phyloP scores from a whole-genome alignment of 2,888 invertebrate genomes.

The Melanargia galathea region DNA sequence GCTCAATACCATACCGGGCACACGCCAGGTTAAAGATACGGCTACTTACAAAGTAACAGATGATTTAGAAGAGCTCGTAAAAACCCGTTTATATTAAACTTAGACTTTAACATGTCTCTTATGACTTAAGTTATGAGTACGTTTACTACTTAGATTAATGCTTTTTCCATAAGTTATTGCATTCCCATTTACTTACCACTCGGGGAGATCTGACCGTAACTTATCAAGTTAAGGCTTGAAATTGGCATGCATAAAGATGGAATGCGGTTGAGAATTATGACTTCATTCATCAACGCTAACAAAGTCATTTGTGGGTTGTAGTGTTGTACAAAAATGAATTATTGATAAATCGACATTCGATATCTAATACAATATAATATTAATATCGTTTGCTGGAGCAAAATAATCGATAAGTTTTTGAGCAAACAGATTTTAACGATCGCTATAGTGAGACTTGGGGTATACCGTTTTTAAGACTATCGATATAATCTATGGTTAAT shows the following conservation, averaged over 20 bases:
- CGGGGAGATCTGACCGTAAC: slow-evolving; percentile 30
- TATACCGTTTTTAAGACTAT: too few relatives aligned
- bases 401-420: background rate
- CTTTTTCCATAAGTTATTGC: slow-evolving; percentile 7
- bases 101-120: background rate
- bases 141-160: slow-evolving; percentile 10
- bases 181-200: slow-evolving; percentile 18
- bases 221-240: slow-evolving; percentile 32
- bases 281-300: slow-evolving; percentile 37
- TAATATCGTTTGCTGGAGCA: background rate
- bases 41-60: background rate
- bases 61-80: background rate
- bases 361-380: too few relatives aligned
- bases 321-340: slow-evolving; percentile 3
- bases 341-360: background rate
- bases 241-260: slow-evolving; percentile 35
- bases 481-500: too few relatives aligned
- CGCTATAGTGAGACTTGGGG: too few relatives aligned
- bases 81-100: background rate
- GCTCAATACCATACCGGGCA: too few relatives aligned
- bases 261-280: slow-evolving; percentile 33
- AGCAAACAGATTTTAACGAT: too few relatives aligned
- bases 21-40: too few relatives aligned
- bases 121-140: background rate
- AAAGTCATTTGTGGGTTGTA: slow-evolving; percentile 34